phyloP scores from a whole-genome alignment of 64 coral and sea anemone species.

The Dendrophyllia cribrosa region DNA sequence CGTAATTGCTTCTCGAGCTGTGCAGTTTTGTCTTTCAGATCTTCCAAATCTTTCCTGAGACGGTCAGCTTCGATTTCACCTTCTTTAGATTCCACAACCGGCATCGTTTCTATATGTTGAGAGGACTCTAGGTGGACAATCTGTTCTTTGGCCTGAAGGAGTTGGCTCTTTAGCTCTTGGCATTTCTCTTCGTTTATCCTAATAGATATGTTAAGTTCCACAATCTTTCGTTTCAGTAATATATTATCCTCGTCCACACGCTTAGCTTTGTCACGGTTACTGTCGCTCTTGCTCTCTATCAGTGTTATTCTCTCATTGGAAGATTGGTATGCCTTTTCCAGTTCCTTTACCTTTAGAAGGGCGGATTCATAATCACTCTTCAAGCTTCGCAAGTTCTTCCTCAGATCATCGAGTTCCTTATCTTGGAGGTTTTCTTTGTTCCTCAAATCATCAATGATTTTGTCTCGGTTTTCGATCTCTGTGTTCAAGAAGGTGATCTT shows the following conservation, averaged over 20 bases:
- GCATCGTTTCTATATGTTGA: conserved; percentile 50
- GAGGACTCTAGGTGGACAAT: conserved; percentile 68
- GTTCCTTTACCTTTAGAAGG: conserved; percentile 84
- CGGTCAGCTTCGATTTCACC: conserved; percentile 69
- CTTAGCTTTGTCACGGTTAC: conserved; percentile 83
- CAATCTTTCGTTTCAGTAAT: conserved; percentile 71
- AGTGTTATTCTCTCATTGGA: conserved; percentile 68
- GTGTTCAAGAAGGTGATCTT: conserved; percentile 80
- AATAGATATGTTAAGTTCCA: conserved; percentile 71
- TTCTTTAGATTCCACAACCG: conserved; percentile 47
- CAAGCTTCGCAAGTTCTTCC: conserved; percentile 81
- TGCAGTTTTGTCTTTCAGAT: conserved; percentile 63
- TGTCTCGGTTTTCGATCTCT: conserved; percentile 81
- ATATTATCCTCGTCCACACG: conserved; percentile 90
- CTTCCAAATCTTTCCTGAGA: conserved; percentile 79
- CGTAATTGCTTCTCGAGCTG: conserved; percentile 77
- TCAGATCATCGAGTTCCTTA: conserved; percentile 79
- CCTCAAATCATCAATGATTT: conserved; percentile 74
- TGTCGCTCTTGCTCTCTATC: conserved; percentile 80
- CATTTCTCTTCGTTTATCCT: conserved; percentile 81
- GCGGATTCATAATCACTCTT: conserved; percentile 88
- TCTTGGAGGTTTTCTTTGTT: conserved; percentile 71
- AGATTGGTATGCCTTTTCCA: conserved; percentile 82
- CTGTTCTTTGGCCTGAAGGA: conserved; percentile 65
- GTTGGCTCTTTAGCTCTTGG: conserved; percentile 67